These are phyloP conservation scores for Carassius auratus DNA, from an alignment of 2,113 vertebrate species.

Conservation along the genomic window DNA sequence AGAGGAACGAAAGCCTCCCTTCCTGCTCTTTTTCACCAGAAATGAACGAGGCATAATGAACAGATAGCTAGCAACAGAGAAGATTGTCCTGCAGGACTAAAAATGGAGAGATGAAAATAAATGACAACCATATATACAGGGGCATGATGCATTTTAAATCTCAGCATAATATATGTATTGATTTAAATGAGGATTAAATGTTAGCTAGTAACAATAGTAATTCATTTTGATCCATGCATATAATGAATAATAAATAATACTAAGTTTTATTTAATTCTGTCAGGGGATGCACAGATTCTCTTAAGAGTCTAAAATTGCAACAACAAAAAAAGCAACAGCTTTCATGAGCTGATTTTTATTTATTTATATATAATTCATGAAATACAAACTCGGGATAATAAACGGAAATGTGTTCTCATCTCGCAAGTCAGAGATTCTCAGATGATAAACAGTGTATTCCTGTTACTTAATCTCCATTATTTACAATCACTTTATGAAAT, in stretches of 20 bases:
- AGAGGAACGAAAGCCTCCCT: constrained; percentile 64
- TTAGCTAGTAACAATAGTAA: no score
- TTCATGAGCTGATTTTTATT: neutral
- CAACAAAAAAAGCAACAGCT: neutral
- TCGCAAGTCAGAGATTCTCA: neutral
- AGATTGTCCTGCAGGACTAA: neutral
- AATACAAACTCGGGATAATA: neutral
- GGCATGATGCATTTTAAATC: neutral
- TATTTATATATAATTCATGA: neutral
- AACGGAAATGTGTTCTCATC: neutral
- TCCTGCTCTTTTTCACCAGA: constrained; percentile 69
- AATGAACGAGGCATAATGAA: constrained; percentile 76
- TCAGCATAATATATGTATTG: neutral
- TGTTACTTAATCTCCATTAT: neutral
- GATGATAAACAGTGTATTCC: neutral
- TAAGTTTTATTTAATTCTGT: no score
- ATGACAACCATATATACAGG: neutral
- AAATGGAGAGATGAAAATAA: neutral
- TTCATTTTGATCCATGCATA: neutral
- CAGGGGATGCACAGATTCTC: neutral
- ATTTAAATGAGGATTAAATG: neutral
- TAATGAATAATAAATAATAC: neutral
- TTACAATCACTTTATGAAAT: neutral
- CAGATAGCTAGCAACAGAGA: neutral
- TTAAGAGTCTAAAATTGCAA: neutral